Conservation (phyloP, 2,797 vertebrate genomes). For the Jordanella pulchra region DNA sequence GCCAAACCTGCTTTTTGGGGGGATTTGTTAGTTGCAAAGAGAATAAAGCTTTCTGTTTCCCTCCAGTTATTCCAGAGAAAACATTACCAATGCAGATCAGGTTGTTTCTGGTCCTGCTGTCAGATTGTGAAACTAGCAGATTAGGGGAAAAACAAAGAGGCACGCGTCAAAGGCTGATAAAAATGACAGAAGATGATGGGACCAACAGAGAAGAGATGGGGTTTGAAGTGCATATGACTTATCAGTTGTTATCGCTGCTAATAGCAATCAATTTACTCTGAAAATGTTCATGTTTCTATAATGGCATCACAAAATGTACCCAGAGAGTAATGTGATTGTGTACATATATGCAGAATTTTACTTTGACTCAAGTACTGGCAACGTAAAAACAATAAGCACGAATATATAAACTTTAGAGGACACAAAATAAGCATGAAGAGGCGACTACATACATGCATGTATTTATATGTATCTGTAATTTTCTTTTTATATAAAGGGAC, state of each 20-base stretch:
- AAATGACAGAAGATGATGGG: background rate
- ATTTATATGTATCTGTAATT: no score
- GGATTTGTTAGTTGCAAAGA: background rate
- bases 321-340: background rate
- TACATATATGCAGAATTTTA: no score
- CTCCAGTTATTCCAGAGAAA: slow-evolving; percentile 7
- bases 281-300: background rate
- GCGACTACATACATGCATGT: no score
- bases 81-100: background rate
- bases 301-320: no score
- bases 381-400: no score
- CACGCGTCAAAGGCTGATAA: background rate
- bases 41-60: background rate
- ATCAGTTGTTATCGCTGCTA: background rate
- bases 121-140: background rate
- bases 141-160: background rate
- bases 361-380: no score
- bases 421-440: no score
- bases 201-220: background rate
- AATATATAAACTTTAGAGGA: no score
- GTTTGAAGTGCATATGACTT: background rate
- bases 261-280: background rate
- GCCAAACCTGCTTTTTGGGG: background rate
- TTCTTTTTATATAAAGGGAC: no score
- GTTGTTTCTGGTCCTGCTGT: background rate